These are phyloP conservation scores for Dolichoris vasculosae DNA, from an alignment of 1,140 invertebrate species.

Conservation along the genomic window DNA sequence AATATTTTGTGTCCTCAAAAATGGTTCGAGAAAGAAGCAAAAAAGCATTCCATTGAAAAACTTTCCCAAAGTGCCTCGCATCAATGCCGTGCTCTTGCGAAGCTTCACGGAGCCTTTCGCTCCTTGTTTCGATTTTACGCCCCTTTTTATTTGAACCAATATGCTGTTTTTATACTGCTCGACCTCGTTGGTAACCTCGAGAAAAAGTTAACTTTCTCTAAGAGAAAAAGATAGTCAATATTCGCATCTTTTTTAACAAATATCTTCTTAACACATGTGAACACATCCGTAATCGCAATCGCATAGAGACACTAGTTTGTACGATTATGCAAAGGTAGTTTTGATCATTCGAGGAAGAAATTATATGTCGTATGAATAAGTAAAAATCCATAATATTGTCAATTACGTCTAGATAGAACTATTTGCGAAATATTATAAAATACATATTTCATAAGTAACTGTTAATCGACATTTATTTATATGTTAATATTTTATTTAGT, in stretches of 20 bases:
- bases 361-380: too few species aligned
- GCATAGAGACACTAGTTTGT: not conserved
- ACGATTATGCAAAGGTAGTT: not conserved
- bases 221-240: not conserved
- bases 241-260: not conserved
- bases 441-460: too few species aligned
- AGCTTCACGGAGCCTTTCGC: not conserved
- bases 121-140: conserved; percentile 20
- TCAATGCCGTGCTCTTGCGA: not conserved
- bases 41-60: not conserved
- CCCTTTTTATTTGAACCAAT: not conserved
- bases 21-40: not conserved
- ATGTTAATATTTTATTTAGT: too few species aligned
- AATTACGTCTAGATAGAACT: too few species aligned
- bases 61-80: not conserved
- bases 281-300: not conserved
- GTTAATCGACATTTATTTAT: too few species aligned
- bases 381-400: too few species aligned
- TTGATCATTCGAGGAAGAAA: not conserved
- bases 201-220: conserved; percentile 17
- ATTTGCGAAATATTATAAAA: too few species aligned
- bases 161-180: not conserved
- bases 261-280: not conserved
- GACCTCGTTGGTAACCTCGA: conserved; percentile 2
- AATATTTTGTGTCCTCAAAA: not conserved